Base-by-base conservation (phyloP, 2,888 invertebrate species). In the Scaptomyza polygonia region DNA sequence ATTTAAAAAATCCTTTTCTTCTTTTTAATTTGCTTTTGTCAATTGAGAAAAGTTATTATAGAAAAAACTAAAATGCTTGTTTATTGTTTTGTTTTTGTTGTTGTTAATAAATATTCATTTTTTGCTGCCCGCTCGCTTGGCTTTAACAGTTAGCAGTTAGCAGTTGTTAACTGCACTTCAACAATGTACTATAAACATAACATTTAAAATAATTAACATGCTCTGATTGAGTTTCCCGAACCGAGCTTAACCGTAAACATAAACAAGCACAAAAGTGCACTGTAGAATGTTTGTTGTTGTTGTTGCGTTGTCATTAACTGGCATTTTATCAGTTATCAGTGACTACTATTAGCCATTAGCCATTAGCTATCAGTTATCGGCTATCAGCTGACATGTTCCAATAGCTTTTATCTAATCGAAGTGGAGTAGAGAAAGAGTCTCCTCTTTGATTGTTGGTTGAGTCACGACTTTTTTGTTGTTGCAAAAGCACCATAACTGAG, bases 71-170 rank as follows among this genome's bases (percentile, higher is more conserved):
- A 36, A 27, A 32, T 14, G 9, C 14, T 32, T 29, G 18, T 14
- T 40, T 12, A 16, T 25, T 29, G n/a, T 45, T 25, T 25, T 40
- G 9, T 45, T 34, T 4, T 14, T 53, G 29, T 43, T 36, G 30
- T 43, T 34, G 55, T 25, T 56, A 67, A 63, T 67, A 63, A 63
- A 67, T 67, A 56, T 63, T 62, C 68, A 67, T 56, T 67, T 53
- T 67, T 58, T 16, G 44, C 59, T 42, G 39, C 18, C 16, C 18
- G 40, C 27, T 51, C 39, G 43, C 39, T 34, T 27, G 18, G 58
- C 49, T 49, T 39, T 16, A 39, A 39, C 16, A 4, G 36, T 43
- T 18, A 48, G 58, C 64, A 48, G 66, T 66, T 67, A 59, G 25
- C 47, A 53, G 66, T 44, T 58, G 52, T 59, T 39, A 53, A 48